phyloP scores from a whole-genome alignment of 2,888 invertebrate genomes.

The Lochmaea capreae region DNA sequence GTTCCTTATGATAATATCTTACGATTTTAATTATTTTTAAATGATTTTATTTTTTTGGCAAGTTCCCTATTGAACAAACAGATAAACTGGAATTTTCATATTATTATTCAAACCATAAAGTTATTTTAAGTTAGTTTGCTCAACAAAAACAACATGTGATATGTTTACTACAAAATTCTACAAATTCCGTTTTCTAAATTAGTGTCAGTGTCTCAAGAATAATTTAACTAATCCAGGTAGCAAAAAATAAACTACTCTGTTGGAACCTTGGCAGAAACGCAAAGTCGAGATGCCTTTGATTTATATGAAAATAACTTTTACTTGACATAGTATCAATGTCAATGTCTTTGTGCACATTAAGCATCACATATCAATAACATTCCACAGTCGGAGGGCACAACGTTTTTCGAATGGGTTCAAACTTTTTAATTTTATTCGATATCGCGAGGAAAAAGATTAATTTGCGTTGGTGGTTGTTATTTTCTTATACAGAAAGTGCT shows the following conservation, averaged over 20 bases:
- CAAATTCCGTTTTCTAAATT: slow-evolving; percentile 25
- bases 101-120: no score
- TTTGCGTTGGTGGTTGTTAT: not conserved
- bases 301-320: slow-evolving; percentile 46
- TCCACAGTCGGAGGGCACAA: slow-evolving; percentile 18
- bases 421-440: not conserved
- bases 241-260: slow-evolving; percentile 30
- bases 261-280: slow-evolving; percentile 31
- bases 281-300: slow-evolving; percentile 35
- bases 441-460: not conserved
- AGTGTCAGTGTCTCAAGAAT: slow-evolving; percentile 29
- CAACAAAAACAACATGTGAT: not conserved
- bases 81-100: no score
- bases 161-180: slow-evolving; percentile 13
- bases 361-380: slow-evolving; percentile 39
- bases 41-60: no score
- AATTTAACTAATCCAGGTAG: slow-evolving; percentile 26
- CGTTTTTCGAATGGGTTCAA: not conserved
- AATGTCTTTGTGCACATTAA: slow-evolving; percentile 47
- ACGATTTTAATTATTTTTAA: no score
- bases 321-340: slow-evolving; percentile 49
- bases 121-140: not conserved
- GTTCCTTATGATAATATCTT: no score
- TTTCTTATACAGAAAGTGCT: not conserved
- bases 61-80: no score